Evolutionary conservation across 2,113 vertebrate species (phyloP), one percentile per base, ranked within the genome.

Genomic region (Daubentonia madagascariensis): DNA sequence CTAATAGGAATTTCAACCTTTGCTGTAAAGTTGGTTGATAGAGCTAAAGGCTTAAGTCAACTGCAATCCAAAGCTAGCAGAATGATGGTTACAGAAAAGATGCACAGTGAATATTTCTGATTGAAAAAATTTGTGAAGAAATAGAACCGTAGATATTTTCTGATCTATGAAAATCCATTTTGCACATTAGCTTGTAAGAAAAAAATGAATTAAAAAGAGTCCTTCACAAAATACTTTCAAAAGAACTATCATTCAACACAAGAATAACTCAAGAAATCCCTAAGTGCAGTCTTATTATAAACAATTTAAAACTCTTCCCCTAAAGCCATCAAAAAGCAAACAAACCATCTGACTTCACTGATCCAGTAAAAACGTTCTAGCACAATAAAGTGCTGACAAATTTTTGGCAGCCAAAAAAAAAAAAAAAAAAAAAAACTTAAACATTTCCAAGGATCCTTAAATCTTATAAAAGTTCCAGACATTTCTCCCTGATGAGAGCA

Each of bases 161-260:
- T 28, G 40, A 45, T 18, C 35, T 88, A 73, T 1, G 43, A 88
- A 95, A 65, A 73, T 37, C 37, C n/a, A 59, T 37, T 85, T 45
- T 35, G 73, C 73, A 57, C 9, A 14, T 59, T 54, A 43, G 20
- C 35, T 17, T 61, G 3, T 48, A 43, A 87, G 75, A 10, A 45
- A 61, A 54, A 86, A 88, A 87, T 32, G 32, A 89, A 75, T 50
- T 67, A 6, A 61, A 76, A 85, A 52, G 40, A 89, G 63, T 63
- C 80, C 37, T 45, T 80, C 14, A 65, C 37, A 65, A 97, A 84
- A 89, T 30, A 17, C 7, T 48, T 94, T 68, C 63, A 40, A 63
- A 78, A 90, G 48, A 86, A 45, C 52, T 10, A 65, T 63, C 61
- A 61, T 32, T 89, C 94, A 89, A 61, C 61, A 40, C 22, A 61